These are phyloP conservation scores for Pristionchus mayeri DNA, from an alignment of 2,888 invertebrate genomes.

Conservation along the genomic window DNA sequence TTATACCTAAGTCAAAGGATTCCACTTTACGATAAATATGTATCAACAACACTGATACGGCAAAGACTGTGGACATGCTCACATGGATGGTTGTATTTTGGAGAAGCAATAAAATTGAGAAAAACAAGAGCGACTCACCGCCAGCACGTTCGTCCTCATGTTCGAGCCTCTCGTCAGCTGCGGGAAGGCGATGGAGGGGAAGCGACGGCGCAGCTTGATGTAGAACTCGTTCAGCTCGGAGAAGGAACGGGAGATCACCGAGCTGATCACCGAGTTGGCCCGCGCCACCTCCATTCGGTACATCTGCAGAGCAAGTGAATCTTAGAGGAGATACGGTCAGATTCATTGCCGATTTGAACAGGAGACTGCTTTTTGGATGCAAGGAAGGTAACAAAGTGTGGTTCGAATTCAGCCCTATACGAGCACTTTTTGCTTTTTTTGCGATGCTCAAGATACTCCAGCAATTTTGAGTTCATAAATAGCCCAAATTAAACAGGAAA, in stretches of 20 bases:
- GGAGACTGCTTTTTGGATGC: no score
- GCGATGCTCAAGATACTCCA: no score
- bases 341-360: no score
- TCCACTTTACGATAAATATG: background rate
- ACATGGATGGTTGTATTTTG: background rate
- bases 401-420: no score
- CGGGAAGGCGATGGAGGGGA: slow-evolving; percentile 54
- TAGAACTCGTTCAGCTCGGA: slow-evolving; percentile 97
- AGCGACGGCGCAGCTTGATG: slow-evolving; percentile 88
- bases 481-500: no score
- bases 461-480: no score
- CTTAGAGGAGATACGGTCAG: no score
- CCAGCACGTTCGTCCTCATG: slow-evolving; percentile 90
- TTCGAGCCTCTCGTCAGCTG: slow-evolving; percentile 54
- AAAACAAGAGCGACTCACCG: slow-evolving; percentile 82
- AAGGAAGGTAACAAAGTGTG: no score
- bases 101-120: background rate
- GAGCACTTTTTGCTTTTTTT: no score
- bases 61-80: background rate
- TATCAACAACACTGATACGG: background rate
- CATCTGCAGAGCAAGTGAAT: no score
- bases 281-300: slow-evolving; percentile 69
- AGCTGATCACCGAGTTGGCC: slow-evolving; percentile 77
- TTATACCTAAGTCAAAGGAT: background rate
- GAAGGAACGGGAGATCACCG: slow-evolving; percentile 92